These are phyloP conservation scores for Chouioia cunea DNA, from an alignment of 2,888 invertebrate genomes.

Conservation along the genomic window DNA sequence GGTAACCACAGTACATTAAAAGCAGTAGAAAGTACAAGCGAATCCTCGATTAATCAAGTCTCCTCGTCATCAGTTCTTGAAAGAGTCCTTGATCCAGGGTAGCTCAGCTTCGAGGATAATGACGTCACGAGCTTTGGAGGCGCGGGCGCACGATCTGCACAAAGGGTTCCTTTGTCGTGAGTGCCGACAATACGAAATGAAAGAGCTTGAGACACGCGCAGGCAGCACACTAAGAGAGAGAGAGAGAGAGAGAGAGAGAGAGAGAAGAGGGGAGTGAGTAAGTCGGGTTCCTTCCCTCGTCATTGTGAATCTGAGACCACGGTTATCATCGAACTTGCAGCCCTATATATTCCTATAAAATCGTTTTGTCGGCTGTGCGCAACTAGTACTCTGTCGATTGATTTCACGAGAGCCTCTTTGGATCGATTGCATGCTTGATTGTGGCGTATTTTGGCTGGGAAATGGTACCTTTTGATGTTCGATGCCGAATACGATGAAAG, in stretches of 20 bases:
- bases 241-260: slow-evolving; percentile 10
- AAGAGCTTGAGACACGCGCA: slow-evolving; percentile 7
- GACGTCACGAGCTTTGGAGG: slow-evolving; percentile 26
- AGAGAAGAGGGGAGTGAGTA: neutral
- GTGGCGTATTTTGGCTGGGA: no score
- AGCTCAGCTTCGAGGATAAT: slow-evolving; percentile 27
- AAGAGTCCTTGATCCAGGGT: neutral
- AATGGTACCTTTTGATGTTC: no score
- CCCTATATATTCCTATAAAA: neutral
- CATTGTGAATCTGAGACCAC: neutral
- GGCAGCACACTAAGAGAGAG: neutral
- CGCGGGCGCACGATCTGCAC: slow-evolving; percentile 18
- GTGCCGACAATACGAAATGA: slow-evolving; percentile 37
- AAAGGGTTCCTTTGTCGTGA: slow-evolving; percentile 32
- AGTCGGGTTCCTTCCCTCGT: slow-evolving; percentile 13
- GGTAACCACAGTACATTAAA: no score
- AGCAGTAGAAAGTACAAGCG: no score
- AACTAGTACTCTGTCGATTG: slow-evolving; percentile 1
- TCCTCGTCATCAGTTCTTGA: neutral
- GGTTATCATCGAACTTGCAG: slow-evolving; percentile 45
- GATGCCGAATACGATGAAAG: no score
- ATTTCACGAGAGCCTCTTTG: no score
- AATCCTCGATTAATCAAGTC: slow-evolving; percentile 14
- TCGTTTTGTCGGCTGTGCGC: no score
- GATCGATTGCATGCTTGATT: no score